phyloP scores from a whole-genome alignment of 2,113 vertebrate species.

The Python bivittatus region DNA sequence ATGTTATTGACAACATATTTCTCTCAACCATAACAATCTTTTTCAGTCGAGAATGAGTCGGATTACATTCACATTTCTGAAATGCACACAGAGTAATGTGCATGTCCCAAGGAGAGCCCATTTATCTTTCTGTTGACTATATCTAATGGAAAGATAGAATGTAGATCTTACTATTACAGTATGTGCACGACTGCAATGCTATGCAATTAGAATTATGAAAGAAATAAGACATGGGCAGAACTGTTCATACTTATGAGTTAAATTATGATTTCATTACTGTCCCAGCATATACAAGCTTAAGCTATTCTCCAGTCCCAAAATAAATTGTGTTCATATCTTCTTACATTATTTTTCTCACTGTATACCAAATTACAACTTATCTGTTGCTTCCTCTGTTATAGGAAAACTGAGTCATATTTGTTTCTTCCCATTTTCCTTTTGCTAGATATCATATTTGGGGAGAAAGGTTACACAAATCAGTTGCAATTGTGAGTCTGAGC shows the following conservation, averaged over 20 bases:
- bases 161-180: conserved; percentile 69
- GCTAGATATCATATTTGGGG: conserved; percentile 13
- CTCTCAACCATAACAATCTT: conserved; percentile 60
- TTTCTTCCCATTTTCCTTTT: conserved; percentile 22
- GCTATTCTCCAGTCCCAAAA: conserved; percentile 54
- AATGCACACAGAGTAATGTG: background rate
- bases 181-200: conserved; percentile 65
- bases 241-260: conserved; percentile 48
- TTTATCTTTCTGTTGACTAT: conserved; percentile 68
- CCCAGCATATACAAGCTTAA: conserved; percentile 38
- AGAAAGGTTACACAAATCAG: conserved; percentile 41
- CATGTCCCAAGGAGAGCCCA: conserved; percentile 52
- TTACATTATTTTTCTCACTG: conserved; percentile 53
- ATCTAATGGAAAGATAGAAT: conserved; percentile 72
- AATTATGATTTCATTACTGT: conserved; percentile 46
- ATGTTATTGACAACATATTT: conserved; percentile 66
- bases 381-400: conserved; percentile 44
- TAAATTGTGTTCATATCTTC: conserved; percentile 47
- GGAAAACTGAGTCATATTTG: conserved; percentile 46
- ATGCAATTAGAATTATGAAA: conserved; percentile 65
- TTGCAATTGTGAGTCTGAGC: conserved; percentile 50
- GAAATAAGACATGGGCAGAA: conserved; percentile 58
- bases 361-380: conserved; percentile 26
- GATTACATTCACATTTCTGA: conserved; percentile 62
- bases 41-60: conserved; percentile 61